Percentiles rank a stretch among this genome's conserved stretches.
phyloP scores from a whole-genome alignment of 2,113 vertebrate species.

The Gila orcuttii region DNA sequence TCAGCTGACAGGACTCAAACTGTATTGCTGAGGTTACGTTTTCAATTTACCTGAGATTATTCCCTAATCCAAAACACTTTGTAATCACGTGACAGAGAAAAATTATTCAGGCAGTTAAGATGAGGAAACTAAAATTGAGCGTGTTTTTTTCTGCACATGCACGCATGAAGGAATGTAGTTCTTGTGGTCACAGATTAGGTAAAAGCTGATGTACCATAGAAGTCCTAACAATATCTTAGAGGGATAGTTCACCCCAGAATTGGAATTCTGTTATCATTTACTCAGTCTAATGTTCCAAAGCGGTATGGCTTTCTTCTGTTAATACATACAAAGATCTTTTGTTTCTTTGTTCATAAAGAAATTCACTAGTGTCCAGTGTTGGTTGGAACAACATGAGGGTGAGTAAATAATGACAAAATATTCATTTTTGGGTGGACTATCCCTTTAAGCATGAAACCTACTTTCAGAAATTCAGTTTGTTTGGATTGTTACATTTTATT shows the following conservation, averaged over 20 bases:
- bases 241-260: not conserved
- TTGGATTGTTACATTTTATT: not conserved
- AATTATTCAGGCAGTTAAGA: not conserved
- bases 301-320: not conserved
- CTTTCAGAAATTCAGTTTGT: not conserved
- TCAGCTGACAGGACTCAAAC: slow-evolving; percentile 41
- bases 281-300: not conserved
- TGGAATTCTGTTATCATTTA: not conserved
- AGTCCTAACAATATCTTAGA: not conserved
- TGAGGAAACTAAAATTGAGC: not conserved
- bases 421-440: not conserved
- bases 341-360: not conserved
- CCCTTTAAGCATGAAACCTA: not conserved
- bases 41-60: slow-evolving; percentile 7
- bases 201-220: not conserved
- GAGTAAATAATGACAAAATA: not conserved
- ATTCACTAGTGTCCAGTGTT: not conserved
- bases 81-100: slow-evolving; percentile 9
- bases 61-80: slow-evolving; percentile 18
- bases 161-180: not conserved
- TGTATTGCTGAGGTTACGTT: not conserved
- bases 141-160: not conserved
- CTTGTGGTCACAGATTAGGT: not conserved
- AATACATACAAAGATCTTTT: not conserved
- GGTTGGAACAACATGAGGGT: not conserved